phyloP scores from a whole-genome alignment of 1,140 invertebrate genomes.

The Heliconius hermathena region DNA sequence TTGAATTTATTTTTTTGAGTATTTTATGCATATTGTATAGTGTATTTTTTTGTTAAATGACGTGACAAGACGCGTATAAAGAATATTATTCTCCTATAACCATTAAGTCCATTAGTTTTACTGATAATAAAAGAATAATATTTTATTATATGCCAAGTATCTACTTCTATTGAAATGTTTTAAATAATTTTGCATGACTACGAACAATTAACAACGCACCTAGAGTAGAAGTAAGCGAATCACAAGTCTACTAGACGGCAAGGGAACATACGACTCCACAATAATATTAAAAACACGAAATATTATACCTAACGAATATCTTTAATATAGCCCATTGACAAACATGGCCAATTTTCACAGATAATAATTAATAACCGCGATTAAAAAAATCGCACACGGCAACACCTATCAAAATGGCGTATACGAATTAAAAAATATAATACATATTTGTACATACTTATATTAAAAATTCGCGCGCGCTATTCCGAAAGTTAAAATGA shows the following conservation, averaged over 20 bases:
- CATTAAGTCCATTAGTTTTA: neutral
- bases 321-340: conserved; percentile 29
- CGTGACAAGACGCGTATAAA: no score
- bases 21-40: neutral
- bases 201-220: neutral
- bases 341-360: conserved; percentile 20
- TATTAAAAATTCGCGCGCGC: conserved; percentile 31
- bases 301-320: conserved; percentile 36
- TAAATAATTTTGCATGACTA: neutral
- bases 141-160: neutral
- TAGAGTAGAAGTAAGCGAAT: conserved; percentile 22
- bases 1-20: neutral
- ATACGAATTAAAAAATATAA: conserved; percentile 2
- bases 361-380: conserved; percentile 4
- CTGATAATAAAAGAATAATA: neutral
- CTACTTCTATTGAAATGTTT: neutral
- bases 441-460: neutral
- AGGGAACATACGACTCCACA: conserved; percentile 33
- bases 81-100: no score
- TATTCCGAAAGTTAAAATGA: conserved; percentile 30
- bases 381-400: neutral
- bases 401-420: conserved; percentile 36
- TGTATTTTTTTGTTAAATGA: no score
- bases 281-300: conserved; percentile 26
- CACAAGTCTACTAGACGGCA: conserved; percentile 51